Evolutionary conservation across 2,113 vertebrate species (phyloP).

Genomic region (Rhinopomastus cyanomelas): DNA sequence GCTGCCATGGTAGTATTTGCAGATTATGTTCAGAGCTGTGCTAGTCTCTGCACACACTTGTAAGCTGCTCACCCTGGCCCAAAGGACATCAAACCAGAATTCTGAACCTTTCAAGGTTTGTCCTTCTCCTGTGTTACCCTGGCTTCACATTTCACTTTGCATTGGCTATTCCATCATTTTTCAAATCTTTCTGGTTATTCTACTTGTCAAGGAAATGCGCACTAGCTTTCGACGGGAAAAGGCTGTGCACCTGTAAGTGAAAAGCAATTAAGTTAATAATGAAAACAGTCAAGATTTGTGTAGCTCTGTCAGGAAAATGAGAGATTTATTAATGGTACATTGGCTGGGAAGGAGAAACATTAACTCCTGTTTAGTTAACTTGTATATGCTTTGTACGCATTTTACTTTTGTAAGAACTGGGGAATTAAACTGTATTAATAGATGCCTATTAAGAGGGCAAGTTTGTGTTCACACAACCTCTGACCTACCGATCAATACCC

Average conservation of each 20-base stretch:
- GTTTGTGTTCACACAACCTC: not conserved
- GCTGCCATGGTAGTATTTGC: not conserved
- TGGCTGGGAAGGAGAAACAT: not conserved
- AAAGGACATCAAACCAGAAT: not conserved
- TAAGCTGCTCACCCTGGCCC: not conserved
- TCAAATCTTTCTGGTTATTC: conserved; percentile 7
- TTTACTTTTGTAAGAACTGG: not conserved
- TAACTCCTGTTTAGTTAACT: not conserved
- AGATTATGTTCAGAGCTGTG: not conserved
- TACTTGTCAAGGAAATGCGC: conserved; percentile 5
- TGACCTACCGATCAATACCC: conserved; percentile 1
- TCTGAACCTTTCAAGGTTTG: not conserved
- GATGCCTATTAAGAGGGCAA: not conserved
- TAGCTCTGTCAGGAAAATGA: conserved; percentile 29
- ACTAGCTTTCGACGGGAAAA: conserved; percentile 6
- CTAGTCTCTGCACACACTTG: not conserved
- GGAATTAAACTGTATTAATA: not conserved
- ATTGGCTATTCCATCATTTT: conserved; percentile 18
- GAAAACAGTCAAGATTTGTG: conserved; percentile 36
- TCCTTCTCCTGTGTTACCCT: not conserved
- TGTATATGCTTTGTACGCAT: not conserved
- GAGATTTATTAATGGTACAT: conserved; percentile 29
- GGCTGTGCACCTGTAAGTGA: conserved; percentile 13
- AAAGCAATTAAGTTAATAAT: conserved; percentile 51
- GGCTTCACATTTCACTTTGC: conserved; percentile 17